phyloP scores from a whole-genome alignment of 2,888 invertebrate species.

The Deilephila porcellus region DNA sequence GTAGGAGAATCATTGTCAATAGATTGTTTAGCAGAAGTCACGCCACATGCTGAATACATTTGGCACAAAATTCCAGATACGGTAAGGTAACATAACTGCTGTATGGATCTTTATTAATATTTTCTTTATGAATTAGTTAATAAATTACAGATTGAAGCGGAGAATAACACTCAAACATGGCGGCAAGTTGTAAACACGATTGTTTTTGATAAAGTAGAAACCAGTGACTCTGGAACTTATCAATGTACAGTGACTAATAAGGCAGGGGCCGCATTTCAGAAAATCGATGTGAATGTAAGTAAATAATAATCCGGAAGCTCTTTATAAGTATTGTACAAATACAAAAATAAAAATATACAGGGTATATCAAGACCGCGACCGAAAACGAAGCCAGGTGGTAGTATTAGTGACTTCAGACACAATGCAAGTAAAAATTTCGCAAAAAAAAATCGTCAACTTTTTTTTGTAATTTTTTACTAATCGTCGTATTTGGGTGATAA shows the following conservation, averaged over 20 bases:
- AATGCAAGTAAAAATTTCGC: too few species aligned
- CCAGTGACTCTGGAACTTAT: constrained; percentile 65
- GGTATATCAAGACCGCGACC: too few species aligned
- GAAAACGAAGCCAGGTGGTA: too few species aligned
- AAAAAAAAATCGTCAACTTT: too few species aligned
- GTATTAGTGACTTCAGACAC: too few species aligned
- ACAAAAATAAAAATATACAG: too few species aligned
- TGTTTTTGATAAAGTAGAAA: constrained; percentile 53
- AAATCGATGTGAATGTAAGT: constrained; percentile 61
- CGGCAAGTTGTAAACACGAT: constrained; percentile 56
- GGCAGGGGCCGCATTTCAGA: constrained; percentile 54
- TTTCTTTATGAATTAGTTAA: background rate
- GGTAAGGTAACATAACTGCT: constrained; percentile 41
- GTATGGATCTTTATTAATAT: background rate
- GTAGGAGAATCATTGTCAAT: constrained; percentile 56
- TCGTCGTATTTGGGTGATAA: too few species aligned
- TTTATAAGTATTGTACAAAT: background rate
- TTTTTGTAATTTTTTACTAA: too few species aligned
- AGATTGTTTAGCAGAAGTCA: constrained; percentile 65
- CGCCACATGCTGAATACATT: constrained; percentile 60
- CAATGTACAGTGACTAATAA: constrained; percentile 64
- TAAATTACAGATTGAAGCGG: constrained; percentile 29
- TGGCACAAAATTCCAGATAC: constrained; percentile 61
- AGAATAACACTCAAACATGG: constrained; percentile 50
- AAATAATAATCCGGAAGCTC: background rate